Base-by-base conservation (phyloP, 2,797 vertebrate genomes). In the Danionella dracula region DNA sequence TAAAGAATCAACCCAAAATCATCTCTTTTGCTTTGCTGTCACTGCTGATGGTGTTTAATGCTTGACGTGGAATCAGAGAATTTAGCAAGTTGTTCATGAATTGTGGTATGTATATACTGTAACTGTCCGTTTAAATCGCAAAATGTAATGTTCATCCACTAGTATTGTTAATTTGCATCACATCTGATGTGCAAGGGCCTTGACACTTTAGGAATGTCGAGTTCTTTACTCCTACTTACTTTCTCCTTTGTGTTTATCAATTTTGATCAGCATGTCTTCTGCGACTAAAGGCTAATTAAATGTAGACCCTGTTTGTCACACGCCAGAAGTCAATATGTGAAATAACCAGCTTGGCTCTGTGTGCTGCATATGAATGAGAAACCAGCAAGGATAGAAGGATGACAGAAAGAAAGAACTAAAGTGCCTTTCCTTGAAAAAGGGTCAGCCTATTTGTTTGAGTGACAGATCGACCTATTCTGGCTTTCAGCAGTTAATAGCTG, bases 261-360 rank as follows among this genome's bases (percentile, higher is more conserved):
- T 10, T 27, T 45, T 37, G 37, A 61, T 54, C 51, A 29, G 5
- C 23, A n/a, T n/a, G 34, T 57, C 48, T 65, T 49, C 50, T 48
- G 57, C 63, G 57, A 44, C 55, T 46, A 71, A 74, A 73, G 57
- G 67, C 70, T 73, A 75, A 80, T 78, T 76, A 75, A 80, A 70
- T 59, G 48, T 45, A 72, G 60, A 64, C 21, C 56, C 55, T 73
- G 54, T 76, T 79, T 75, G 66, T 65, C 63, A 58, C 68, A 67
- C 44, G 29, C 23, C 51, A 73, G 38, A 71, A 74, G 74, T 76
- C 74, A 76, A 73, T 72, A 69, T 53, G 58, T 53, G 66, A 59
- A 69, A 68, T 62, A 74, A 70, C 74, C 70, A 78, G 45, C 32
- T 46, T 46, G 40, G 19, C 63, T 69, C 70, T 73, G 71, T 60